These are phyloP conservation scores for Taeniopygia guttata DNA, from an alignment of 2,797 vertebrate genomes.

Conservation along the genomic window DNA sequence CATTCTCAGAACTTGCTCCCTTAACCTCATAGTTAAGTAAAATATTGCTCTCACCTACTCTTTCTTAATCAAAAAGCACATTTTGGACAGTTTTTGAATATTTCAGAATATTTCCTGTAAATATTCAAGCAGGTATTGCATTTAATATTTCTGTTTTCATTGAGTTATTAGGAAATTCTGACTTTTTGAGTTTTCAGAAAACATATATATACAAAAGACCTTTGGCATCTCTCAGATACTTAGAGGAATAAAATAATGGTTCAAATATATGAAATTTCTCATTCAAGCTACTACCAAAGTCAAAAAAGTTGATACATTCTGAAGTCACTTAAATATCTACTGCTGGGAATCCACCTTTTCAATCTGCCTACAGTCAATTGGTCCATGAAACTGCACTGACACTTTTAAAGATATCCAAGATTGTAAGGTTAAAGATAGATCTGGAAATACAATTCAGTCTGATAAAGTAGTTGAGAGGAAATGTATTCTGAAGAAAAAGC, in stretches of 20 bases:
- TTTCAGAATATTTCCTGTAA: not conserved
- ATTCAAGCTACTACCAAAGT: not conserved
- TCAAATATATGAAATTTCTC: not conserved
- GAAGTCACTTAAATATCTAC: not conserved
- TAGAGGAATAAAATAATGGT: not conserved
- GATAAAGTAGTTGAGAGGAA: not conserved
- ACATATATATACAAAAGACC: not conserved
- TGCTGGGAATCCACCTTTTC: not conserved
- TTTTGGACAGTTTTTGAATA: not conserved
- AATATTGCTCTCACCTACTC: fast-evolving
- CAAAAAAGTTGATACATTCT: not conserved
- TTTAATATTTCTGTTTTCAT: not conserved
- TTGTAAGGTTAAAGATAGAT: not conserved
- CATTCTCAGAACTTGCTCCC: not conserved
- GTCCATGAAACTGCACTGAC: not conserved
- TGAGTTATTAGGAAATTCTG: not conserved
- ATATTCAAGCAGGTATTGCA: not conserved
- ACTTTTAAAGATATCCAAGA: not conserved
- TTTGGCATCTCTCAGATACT: not conserved
- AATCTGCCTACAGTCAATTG: not conserved
- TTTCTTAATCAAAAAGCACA: not conserved
- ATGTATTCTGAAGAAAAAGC: not conserved
- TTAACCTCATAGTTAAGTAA: not conserved
- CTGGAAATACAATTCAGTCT: not conserved
- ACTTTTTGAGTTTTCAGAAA: not conserved